Evolutionary conservation across 2,113 vertebrate species (phyloP), one percentile per base, ranked within the genome.

Genomic region (Zingel zingel): DNA sequence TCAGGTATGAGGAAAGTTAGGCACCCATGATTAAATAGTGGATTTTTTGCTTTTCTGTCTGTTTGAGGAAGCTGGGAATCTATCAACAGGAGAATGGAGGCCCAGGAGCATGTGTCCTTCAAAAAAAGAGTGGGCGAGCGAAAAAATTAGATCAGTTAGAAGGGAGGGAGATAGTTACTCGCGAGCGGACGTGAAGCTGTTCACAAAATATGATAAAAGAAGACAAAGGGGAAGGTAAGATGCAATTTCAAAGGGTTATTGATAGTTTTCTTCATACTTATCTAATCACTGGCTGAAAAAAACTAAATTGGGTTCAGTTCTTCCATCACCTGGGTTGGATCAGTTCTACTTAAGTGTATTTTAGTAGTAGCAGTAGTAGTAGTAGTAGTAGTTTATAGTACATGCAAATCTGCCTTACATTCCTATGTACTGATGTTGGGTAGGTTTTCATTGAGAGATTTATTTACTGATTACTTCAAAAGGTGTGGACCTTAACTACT

Each of bases 71-170:
- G 19, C 21, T 75, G 25, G 58, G 64, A 82, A 81, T 90, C 74
- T 56, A 81, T 85, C 80, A 87, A 10, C 43, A 47, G 45, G 21
- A 72, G 74, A 66, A 70, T 57, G 56, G 9, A 77, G 27, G 69
- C 61, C 74, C 27, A 25, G 30, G 53, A 79, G 61, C 64, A 66
- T 48, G 66, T 84, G 71, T 79, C 67, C 71, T 88, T 73, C 84
- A 74, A 84, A 25, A 21, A 23, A 67, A 5, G 69, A 71, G 27
- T 16, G 5, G 69, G 36, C 4, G 8, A 8, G 25, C 4, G 0
- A 27, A 43, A 56, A 50, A 67, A 4, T 5, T 30, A 18, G 8
- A 56, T 7, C 12, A 50, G 30, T 36, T 53, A 18, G 33, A n/a
- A 27, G n/a, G 16, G 25, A 14, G 7, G 11, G 13, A 47, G 16